Evolutionary conservation across 2,888 invertebrate species (phyloP), one percentile per base, ranked within the genome.

Genomic region (Meliscaeva auricollis): DNA sequence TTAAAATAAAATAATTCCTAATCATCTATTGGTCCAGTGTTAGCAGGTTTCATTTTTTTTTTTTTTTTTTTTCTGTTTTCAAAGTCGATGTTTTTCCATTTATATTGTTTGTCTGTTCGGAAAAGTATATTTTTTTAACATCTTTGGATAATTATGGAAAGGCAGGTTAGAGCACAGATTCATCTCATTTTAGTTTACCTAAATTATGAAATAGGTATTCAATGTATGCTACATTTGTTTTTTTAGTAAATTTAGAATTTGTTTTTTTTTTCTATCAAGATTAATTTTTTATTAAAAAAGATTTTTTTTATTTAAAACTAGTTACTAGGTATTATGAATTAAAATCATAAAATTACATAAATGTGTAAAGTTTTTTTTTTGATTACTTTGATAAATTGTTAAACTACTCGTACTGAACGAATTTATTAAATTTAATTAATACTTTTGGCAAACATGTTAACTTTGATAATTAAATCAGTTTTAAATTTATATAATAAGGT

Each of bases 21-120:
- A 50, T 84, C 20, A 75, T 84, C 60, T 84, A 84, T 75, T 84
- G 80, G 80, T 84, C 83, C 79, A 84, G 78, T 84, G 52, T 68
- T 66, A 76, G 78, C 73, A 68, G 73, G 46, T 52, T 56, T 54
- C n/a, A 30, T 30, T 50, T 6, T 38, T 38, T 9, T 11, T 38
- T 9, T 9, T 38, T 13, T 38, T 38, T 13, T 11, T 8, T 38
- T 32, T 66, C 15, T 50, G 6, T 26, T 15, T 60, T 32, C 13
- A 22, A 26, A 17, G 17, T 60, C 4, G 8, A 44, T 46, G 15
- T 46, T 48, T 15, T 38, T 56, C 58, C 58, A 20, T 32, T 46
- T 8, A 2, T 20, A 41, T 17, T 26, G 26, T 38, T 17, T 50
- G 0, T 17, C 8, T 66, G 50, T 26, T 78, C 54, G 69, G 35